Percentiles rank a stretch among this genome's conserved stretches.
These are phyloP conservation scores for Autographa pulchrina DNA, from an alignment of 2,888 invertebrate genomes.

Conservation along the genomic window DNA sequence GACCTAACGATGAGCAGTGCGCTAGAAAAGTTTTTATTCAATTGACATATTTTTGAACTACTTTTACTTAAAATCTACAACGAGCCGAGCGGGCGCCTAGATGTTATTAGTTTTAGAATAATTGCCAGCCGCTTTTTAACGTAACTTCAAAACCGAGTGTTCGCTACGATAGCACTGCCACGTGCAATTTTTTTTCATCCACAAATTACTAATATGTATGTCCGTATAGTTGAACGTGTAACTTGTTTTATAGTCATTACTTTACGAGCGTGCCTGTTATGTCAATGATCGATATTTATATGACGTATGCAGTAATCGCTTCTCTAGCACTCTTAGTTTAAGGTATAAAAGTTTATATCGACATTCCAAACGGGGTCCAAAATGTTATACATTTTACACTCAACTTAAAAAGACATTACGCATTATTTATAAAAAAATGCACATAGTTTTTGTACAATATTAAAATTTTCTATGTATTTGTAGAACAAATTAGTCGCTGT, in stretches of 20 bases:
- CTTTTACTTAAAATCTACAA: constrained; percentile 55
- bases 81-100: constrained; percentile 79
- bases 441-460: constrained; percentile 63
- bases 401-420: constrained; percentile 68
- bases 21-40: constrained; percentile 52
- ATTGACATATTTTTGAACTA: constrained; percentile 45
- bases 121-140: constrained; percentile 88
- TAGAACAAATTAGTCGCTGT: constrained; percentile 65
- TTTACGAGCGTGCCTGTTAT: constrained; percentile 78
- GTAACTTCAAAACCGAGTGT: constrained; percentile 83
- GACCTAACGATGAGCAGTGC: constrained; percentile 38
- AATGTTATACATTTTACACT: constrained; percentile 70
- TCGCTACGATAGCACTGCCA: constrained; percentile 87
- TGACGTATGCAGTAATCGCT: constrained; percentile 77
- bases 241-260: constrained; percentile 82
- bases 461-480: constrained; percentile 53
- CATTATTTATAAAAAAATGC: constrained; percentile 62
- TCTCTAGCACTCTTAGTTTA: constrained; percentile 68
- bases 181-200: constrained; percentile 84
- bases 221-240: constrained; percentile 77
- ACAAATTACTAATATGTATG: constrained; percentile 79
- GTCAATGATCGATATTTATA: constrained; percentile 68
- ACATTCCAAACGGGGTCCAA: constrained; percentile 88
- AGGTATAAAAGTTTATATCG: constrained; percentile 72
- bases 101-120: constrained; percentile 85